phyloP scores from a whole-genome alignment of 1,140 invertebrate genomes.

The Gonioctena quinquepunctata region DNA sequence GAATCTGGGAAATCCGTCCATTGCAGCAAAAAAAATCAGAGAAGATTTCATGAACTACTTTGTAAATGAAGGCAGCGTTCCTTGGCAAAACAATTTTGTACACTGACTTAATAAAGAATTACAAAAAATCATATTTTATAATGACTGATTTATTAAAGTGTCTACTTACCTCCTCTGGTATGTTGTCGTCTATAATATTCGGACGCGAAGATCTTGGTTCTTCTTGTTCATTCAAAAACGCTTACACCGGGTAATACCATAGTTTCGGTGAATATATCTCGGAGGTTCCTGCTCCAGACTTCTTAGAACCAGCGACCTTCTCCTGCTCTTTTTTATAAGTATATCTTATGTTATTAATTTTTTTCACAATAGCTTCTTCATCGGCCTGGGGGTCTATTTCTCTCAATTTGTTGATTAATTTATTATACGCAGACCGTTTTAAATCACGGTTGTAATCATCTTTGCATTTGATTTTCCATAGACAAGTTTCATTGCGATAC shows the following conservation, averaged over 20 bases:
- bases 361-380: not conserved
- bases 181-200: not conserved
- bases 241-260: not conserved
- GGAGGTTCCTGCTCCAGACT: not conserved
- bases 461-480: not conserved
- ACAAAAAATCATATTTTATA: too few species aligned
- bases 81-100: conserved; percentile 6
- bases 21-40: conserved; percentile 8
- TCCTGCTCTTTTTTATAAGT: not conserved
- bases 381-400: too few species aligned
- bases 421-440: not conserved
- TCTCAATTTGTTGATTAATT: not conserved
- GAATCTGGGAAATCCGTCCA: not conserved
- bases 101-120: not conserved
- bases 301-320: not conserved
- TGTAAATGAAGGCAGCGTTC: conserved; percentile 6
- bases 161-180: not conserved
- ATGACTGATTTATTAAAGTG: too few species aligned
- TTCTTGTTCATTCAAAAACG: not conserved
- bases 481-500: not conserved
- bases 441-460: not conserved
- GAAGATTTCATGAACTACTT: conserved; percentile 12
- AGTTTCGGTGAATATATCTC: not conserved
- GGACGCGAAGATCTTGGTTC: not conserved
- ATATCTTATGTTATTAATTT: not conserved